Conservation (phyloP, 2,113 vertebrate genomes). For the Pelodiscus sinensis region DNA sequence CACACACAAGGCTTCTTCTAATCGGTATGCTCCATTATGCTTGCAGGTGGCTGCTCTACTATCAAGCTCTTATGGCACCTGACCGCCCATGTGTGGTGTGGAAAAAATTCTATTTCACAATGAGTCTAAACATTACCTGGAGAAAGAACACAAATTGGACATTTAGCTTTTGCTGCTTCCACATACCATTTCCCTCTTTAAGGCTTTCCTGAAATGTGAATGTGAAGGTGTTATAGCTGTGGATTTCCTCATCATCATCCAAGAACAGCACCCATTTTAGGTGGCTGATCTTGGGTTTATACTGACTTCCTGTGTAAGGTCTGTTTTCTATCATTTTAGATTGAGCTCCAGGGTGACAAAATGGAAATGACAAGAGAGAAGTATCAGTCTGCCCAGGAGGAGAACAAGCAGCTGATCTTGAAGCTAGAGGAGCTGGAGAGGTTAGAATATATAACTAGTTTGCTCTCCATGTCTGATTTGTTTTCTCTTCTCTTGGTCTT, state of each 20-base stretch:
- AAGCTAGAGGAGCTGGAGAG: constrained; percentile 89
- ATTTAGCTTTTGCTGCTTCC: not conserved
- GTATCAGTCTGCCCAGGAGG: constrained; percentile 86
- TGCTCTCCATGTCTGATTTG: not conserved
- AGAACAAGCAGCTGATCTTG: constrained; percentile 90
- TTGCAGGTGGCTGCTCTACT: constrained; percentile 7
- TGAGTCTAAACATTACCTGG: not conserved
- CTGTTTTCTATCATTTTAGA: constrained; percentile 81
- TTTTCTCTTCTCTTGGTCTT: constrained; percentile 44
- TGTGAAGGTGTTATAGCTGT: constrained; percentile 20
- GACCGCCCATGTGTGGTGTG: not conserved
- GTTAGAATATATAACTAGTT: constrained; percentile 69
- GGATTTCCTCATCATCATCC: not conserved
- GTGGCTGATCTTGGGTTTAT: not conserved
- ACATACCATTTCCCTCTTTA: not conserved
- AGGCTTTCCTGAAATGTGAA: not conserved
- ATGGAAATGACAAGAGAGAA: constrained; percentile 88
- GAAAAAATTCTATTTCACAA: not conserved
- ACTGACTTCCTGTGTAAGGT: constrained; percentile 41
- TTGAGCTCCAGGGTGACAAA: constrained; percentile 90
- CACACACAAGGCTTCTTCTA: not conserved
- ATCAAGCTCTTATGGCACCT: rapidly evolving
- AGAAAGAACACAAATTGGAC: not conserved
- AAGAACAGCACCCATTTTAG: not conserved
- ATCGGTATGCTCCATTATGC: constrained; percentile 9